Conservation (phyloP, 1,140 invertebrate species). For the Hormaphis cornu region DNA sequence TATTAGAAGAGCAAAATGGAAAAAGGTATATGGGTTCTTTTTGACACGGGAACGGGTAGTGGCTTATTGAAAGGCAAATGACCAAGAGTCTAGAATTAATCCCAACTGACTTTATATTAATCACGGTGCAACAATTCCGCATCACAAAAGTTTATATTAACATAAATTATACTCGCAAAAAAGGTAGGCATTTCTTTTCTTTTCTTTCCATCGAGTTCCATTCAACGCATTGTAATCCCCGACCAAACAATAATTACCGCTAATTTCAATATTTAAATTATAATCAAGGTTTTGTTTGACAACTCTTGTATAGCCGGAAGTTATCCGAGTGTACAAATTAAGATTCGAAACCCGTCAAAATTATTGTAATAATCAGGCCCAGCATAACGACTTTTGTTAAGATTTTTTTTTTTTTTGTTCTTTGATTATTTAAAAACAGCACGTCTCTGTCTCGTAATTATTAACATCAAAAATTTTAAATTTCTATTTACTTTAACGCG, state of each 20-base stretch:
- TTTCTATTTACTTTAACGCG: no score
- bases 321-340: conserved; percentile 15
- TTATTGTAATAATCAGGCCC: conserved; percentile 12
- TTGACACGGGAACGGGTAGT: conserved; percentile 5
- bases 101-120: conserved; percentile 26
- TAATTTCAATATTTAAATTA: conserved; percentile 24
- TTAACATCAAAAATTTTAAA: no score
- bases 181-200: conserved; percentile 6
- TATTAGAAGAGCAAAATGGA: not conserved
- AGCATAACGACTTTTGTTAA: no score
- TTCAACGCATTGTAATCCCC: not conserved
- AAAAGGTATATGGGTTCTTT: conserved; percentile 8
- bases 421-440: no score
- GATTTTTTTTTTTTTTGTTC: no score
- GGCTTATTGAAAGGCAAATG: conserved; percentile 30
- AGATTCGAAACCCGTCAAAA: conserved; percentile 1
- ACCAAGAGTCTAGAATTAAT: conserved; percentile 29
- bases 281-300: conserved; percentile 19
- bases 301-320: not conserved
- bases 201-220: not conserved
- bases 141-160: conserved; percentile 30
- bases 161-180: conserved; percentile 30
- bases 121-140: conserved; percentile 25
- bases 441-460: no score
- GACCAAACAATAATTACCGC: conserved; percentile 7